Percentiles rank a stretch among this genome's conserved stretches.
These are phyloP conservation scores for Alligator mississippiensis DNA, from an alignment of 2,113 vertebrate genomes.

Conservation along the genomic window DNA sequence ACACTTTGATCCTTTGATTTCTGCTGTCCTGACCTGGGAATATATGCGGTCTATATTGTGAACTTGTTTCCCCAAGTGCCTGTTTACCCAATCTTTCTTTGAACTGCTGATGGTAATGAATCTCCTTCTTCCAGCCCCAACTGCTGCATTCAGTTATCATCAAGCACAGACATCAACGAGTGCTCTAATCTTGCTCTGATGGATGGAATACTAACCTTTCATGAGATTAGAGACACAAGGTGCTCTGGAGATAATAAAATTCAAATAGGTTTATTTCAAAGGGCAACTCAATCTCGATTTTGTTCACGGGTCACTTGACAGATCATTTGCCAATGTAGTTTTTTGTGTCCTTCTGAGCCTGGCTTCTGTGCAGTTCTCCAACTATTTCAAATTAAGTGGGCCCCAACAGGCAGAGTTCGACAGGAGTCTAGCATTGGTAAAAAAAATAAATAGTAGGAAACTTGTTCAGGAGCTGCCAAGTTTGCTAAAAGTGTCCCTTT, in stretches of 20 bases:
- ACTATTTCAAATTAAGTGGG: constrained; percentile 69
- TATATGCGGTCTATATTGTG: background rate
- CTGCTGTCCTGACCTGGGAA: background rate
- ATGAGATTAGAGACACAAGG: constrained; percentile 83
- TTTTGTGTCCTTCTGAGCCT: constrained; percentile 65
- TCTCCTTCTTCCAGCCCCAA: constrained; percentile 61
- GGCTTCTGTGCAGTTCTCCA: constrained; percentile 58
- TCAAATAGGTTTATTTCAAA: constrained; percentile 87
- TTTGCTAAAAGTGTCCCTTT: constrained; percentile 3
- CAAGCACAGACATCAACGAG: constrained; percentile 74
- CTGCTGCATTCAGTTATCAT: constrained; percentile 74
- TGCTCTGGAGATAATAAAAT: constrained; percentile 85
- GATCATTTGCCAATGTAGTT: constrained; percentile 81
- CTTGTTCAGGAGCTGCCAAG: constrained; percentile 3
- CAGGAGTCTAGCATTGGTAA: constrained; percentile 26
- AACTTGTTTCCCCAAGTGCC: background rate
- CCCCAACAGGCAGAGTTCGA: constrained; percentile 31
- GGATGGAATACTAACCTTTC: constrained; percentile 83
- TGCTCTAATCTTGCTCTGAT: constrained; percentile 81
- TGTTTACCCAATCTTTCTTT: constrained; percentile 39
- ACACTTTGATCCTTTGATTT: constrained; percentile 23
- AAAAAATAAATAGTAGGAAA: background rate
- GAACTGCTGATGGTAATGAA: constrained; percentile 71
- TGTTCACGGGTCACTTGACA: constrained; percentile 82
- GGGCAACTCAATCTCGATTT: constrained; percentile 84